These are phyloP conservation scores for Balanococcus diminutus DNA, from an alignment of 2,888 invertebrate species.

Conservation along the genomic window DNA sequence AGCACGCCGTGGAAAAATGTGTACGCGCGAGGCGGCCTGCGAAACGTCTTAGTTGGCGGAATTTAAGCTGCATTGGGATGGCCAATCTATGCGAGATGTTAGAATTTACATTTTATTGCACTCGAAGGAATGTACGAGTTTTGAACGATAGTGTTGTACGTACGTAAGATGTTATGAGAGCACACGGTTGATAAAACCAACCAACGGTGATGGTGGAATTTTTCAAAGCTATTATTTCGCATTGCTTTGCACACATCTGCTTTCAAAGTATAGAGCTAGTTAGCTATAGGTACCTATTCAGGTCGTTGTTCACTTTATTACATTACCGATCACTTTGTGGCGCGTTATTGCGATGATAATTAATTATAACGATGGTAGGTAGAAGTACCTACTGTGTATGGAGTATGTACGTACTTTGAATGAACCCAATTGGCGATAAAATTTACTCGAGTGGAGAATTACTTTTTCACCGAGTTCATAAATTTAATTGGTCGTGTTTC, in stretches of 20 bases:
- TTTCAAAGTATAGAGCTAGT: neutral
- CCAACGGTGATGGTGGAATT: no score
- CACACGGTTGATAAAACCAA: neutral
- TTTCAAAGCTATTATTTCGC: neutral
- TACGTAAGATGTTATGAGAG: neutral
- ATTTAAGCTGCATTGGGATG: neutral
- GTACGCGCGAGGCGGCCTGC: neutral
- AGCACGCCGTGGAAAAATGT: neutral
- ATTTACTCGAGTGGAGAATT: no score
- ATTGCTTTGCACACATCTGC: neutral
- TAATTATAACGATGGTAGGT: neutral
- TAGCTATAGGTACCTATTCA: neutral
- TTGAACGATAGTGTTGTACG: neutral
- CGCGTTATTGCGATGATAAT: neutral
- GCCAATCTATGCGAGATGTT: neutral
- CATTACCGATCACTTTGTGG: neutral
- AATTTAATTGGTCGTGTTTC: no score
- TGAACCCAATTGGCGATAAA: no score
- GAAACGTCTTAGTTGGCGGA: neutral
- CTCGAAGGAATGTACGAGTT: slow-evolving; percentile 7
- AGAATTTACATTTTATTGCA: slow-evolving; percentile 39
- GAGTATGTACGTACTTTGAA: no score
- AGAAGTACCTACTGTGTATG: no score
- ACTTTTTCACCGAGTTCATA: no score
- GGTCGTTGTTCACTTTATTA: neutral